A percentile compares a stretch with the other conserved stretches of the same genome.
phyloP scores from a whole-genome alignment of 2,797 vertebrate genomes.

The Enteromius afrohamiltoni region DNA sequence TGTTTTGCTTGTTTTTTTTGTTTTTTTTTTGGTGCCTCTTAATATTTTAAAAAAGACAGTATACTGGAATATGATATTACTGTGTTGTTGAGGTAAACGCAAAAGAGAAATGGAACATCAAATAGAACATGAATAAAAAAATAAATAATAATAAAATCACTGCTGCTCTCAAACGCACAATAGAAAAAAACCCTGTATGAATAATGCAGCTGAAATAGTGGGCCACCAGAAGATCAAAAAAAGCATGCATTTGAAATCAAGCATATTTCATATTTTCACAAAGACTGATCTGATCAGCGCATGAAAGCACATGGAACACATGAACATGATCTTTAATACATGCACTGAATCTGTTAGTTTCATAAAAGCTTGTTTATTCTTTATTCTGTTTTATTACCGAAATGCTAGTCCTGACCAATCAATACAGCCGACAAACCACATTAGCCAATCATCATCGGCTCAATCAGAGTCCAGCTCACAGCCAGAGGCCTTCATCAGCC shows the following conservation, averaged over 20 bases:
- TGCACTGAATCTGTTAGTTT: not conserved
- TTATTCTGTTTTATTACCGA: not conserved
- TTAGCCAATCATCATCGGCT: conserved; percentile 5
- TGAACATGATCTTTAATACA: not conserved
- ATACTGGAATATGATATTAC: not conserved
- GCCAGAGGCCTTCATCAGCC: not conserved
- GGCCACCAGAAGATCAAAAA: not conserved
- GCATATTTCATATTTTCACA: not conserved
- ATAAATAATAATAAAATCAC: not conserved
- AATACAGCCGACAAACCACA: conserved; percentile 7
- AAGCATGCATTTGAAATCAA: conserved; percentile 4
- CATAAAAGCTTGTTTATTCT: not conserved
- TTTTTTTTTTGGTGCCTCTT: not conserved
- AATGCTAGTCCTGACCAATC: conserved; percentile 10
- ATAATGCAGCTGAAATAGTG: conserved; percentile 16
- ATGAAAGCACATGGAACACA: not conserved
- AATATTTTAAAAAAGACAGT: not conserved
- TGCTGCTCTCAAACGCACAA: not conserved
- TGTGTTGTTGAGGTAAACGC: not conserved
- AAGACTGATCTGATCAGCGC: not conserved
- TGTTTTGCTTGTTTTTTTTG: no score
- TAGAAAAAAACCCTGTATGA: not conserved
- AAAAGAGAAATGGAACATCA: not conserved
- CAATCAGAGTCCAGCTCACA: not conserved
- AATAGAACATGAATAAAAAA: not conserved